Evolutionary conservation across 2,888 invertebrate species (phyloP).

Genomic region (Choreutis nemorana): DNA sequence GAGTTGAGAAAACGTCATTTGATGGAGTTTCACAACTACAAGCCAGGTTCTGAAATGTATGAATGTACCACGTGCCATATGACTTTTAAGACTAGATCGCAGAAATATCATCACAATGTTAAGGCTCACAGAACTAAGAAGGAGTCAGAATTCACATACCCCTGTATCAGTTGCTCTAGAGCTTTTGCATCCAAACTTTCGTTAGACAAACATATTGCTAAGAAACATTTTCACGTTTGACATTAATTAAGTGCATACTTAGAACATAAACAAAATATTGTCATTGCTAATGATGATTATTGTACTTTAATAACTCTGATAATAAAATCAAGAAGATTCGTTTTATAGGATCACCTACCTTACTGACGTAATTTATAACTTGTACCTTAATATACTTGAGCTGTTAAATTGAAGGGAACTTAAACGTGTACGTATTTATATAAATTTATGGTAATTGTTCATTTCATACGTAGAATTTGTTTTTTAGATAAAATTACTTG

Average conservation of each 20-base stretch:
- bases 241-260: too few species aligned
- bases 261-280: slow-evolving; percentile 1
- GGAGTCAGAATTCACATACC: slow-evolving; percentile 48
- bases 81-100: slow-evolving; percentile 52
- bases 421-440: too few species aligned
- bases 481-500: too few species aligned
- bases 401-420: too few species aligned
- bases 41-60: slow-evolving; percentile 51
- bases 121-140: slow-evolving; percentile 53
- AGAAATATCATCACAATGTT: slow-evolving; percentile 55
- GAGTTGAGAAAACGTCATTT: slow-evolving; percentile 47
- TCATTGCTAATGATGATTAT: too few species aligned
- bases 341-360: too few species aligned
- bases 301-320: too few species aligned
- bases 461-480: too few species aligned
- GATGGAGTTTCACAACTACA: slow-evolving; percentile 53
- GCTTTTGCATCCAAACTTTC: slow-evolving; percentile 60
- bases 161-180: slow-evolving; percentile 56
- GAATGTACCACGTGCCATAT: slow-evolving; percentile 56
- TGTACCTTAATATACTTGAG: too few species aligned
- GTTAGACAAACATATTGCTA: slow-evolving; percentile 60
- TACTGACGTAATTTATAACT: too few species aligned
- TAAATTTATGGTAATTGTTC: too few species aligned
- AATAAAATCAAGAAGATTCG: too few species aligned
- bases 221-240: slow-evolving; percentile 57